Evolutionary conservation across 30 jellyfish, hydroid and myxozoan genomes (phyloP), one percentile per base, ranked within the genome.

Genomic region (Cassiopea andromeda): DNA sequence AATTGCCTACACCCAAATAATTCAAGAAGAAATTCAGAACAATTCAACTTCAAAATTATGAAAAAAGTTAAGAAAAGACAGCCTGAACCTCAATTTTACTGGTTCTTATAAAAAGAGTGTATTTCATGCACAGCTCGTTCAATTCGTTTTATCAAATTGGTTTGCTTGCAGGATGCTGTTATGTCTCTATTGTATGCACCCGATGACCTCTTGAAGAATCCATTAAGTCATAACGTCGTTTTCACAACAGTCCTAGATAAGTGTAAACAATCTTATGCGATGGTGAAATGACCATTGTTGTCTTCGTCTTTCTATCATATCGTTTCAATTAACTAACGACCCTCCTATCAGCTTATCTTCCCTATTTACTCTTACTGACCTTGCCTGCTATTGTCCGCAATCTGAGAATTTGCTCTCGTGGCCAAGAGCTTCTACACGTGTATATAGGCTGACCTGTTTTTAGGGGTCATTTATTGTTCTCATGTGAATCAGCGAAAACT

Each of bases 341-440:
- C 49, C n/a, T 48, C 50, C 38, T 60, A 50, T 47, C 73, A 48
- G 50, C 38, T 27, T 27, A 43, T 70, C 54, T n/a, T 5, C 79
- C 54, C 54, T 70, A 7, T 27, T 48, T 47, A 49, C 57, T 77
- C 48, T 73, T 18, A 49, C 69, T 77, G 86, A 77, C 86, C 86
- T 75, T 48, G 74, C 16, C 7, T 54, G 48, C 49, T 77, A 77
- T 77, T 49, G 54, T 70, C 1, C 27, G 10, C 54, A 3, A 70
- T 70, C 79, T 70, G 46, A 27, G 18, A 77, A 77, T 49, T 60
- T 8, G 74, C 49, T n/a, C 73, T 77, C 27, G 86, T 54, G 86
- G 86, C 86, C 57, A 49, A 5, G 46, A 47, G n/a, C 10, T 77
- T 49, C 17, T 46, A 48, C 86, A 77, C 86, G 48, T 54, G 73